phyloP scores from a whole-genome alignment of 2,113 vertebrate species.

The Junco hyemalis region DNA sequence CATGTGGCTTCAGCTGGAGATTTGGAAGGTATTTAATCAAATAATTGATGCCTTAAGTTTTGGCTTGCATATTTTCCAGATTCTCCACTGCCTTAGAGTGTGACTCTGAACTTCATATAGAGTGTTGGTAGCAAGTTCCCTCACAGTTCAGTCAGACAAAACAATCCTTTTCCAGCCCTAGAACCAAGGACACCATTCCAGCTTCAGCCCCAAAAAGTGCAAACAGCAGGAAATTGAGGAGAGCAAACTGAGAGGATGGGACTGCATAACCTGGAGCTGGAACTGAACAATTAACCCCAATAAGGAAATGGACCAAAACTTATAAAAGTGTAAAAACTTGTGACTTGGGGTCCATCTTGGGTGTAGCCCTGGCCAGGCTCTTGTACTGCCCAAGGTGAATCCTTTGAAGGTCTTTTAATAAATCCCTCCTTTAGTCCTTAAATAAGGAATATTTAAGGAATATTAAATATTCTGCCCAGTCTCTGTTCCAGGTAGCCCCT shows the following conservation, averaged over 20 bases:
- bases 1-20: neutral
- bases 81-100: neutral
- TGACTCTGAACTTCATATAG: neutral
- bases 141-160: neutral
- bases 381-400: neutral
- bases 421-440: neutral
- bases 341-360: neutral
- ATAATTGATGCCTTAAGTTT: neutral
- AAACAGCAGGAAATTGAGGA: fast-evolving
- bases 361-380: neutral
- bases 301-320: neutral
- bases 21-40: neutral
- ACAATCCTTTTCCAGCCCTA: neutral
- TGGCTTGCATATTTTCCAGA: neutral
- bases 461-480: neutral
- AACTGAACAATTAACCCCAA: neutral
- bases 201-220: neutral
- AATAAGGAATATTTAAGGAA: too few species aligned
- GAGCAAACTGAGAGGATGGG: neutral
- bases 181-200: neutral
- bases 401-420: neutral
- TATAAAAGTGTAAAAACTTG: neutral
- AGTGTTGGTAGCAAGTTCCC: neutral
- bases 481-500: neutral
- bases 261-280: neutral